Base-by-base conservation (phyloP, 2,888 invertebrate species). In the Poecilobothrus nobilitatus region DNA sequence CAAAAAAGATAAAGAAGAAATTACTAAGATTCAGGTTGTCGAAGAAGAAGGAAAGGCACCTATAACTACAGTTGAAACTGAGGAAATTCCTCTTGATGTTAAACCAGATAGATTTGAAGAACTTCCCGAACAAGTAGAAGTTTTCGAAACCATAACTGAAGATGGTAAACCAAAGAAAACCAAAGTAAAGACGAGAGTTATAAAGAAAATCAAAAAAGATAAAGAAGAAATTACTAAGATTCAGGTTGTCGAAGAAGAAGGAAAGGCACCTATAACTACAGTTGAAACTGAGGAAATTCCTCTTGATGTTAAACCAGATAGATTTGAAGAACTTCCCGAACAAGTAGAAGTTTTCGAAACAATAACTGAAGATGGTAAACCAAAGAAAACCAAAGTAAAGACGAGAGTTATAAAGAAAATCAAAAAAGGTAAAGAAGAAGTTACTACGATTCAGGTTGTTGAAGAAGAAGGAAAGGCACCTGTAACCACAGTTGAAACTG, bases 391-490 rank as follows among this genome's bases (percentile, higher is more conserved):
- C 73, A 75, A 76, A 21, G 75, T 76, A 20, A 79, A 78, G 68
- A 80, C 77, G 63, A 75, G 80, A 21, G 76, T 76, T 12, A 77
- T 80, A 69, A 80, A 76, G 70, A 81, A 79, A 76, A 76, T 75
- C 1, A 80, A 74, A 73, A 83, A 79, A 66, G 72, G 73, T 68
- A 80, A 79, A 74, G 75, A 80, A 64, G 79, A 83, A 74, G 74
- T 80, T 22, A 82, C 81, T 3, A 78, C 80, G 75, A 80, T 82
- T 65, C 74, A 79, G 21, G 81, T 81, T 12, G 76, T 81, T 20
- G 77, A 77, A 70, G 78, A 81, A 74, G 82, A 81, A 72, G 80
- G 77, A 21, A 76, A 80, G 70, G 74, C 77, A 72, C 82, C 82
- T 6, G 74, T 79, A 71, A 80, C 78, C 7, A 79, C 77, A 0